phyloP scores from a whole-genome alignment of 2,113 vertebrate genomes.

The Sinocyclocheilus grahami region DNA sequence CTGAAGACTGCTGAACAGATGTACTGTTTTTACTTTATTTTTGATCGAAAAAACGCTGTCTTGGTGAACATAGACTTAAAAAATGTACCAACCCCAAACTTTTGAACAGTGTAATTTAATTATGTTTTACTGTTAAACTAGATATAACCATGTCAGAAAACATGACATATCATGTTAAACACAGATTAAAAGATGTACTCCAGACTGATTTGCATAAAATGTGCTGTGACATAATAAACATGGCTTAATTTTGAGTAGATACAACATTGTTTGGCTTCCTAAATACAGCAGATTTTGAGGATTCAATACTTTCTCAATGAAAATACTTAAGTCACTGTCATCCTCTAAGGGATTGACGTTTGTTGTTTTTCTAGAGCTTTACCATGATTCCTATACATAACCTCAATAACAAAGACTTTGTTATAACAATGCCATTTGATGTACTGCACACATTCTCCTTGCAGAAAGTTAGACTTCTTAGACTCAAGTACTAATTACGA shows the following conservation, averaged over 20 bases:
- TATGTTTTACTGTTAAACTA: not conserved
- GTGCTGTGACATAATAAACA: not conserved
- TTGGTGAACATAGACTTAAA: no score
- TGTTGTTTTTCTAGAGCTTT: not conserved
- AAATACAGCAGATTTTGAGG: not conserved
- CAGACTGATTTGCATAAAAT: not conserved
- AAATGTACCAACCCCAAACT: not conserved
- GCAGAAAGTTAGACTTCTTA: not conserved
- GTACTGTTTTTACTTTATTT: no score
- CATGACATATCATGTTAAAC: not conserved
- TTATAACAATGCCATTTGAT: not conserved
- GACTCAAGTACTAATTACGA: conserved; percentile 26
- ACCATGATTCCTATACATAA: conserved; percentile 2
- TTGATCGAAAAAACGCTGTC: no score
- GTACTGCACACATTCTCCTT: not conserved
- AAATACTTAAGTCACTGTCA: not conserved
- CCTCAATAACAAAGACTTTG: not conserved
- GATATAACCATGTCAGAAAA: not conserved
- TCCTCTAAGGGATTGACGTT: not conserved
- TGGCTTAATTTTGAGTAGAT: not conserved
- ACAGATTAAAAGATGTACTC: not conserved
- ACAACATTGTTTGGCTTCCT: not conserved
- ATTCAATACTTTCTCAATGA: not conserved
- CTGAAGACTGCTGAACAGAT: not conserved
- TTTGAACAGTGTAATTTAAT: not conserved